Base-by-base conservation (phyloP, 2,888 invertebrate species). In the Teinopalpus imperialis region DNA sequence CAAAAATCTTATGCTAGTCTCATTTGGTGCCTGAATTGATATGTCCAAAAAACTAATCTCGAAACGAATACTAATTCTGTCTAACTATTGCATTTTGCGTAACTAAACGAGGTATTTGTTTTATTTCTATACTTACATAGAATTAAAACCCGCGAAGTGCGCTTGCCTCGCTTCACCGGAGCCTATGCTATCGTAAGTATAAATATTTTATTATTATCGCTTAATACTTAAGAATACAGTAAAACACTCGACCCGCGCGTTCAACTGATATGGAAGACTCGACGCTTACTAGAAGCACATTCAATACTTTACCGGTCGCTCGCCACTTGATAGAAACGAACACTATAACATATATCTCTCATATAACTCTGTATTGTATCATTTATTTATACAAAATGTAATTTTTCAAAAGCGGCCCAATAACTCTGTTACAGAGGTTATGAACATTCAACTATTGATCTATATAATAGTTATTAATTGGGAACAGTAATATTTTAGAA, bases 221-320 rank as follows among this genome's bases (percentile, higher is more conserved):
- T 82, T 86, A 86, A 85, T 88, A 86, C 87, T 87, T 88, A 87
- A 72, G 74, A 63, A 74, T 77, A 85, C 78, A 82, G 75, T 80
- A 77, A 44, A 74, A 81, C 75, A 78, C 72, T 64, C 74, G 59
- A 61, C 58, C 67, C 66, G 63, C 71, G 83, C 82, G 82, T 63
- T 69, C 82, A 86, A 87, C 87, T 83, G 87, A 79, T 87, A 83
- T 88, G 88, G 88, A 88, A 88, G 88, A 88, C 88, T 80, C 79
- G 76, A 82, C 83, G 86, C 88, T 87, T 85, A 70, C 80, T 69
- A 78, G 78, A 87, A 87, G 87, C 87, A 83, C 78, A 78, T 75
- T 80, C 83, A 81, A 77, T 80, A 81, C 77, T 68, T 65, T 62
- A 62, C 81, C 83, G 83, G 83, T 80, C 85, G 81, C 70, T 69